phyloP scores from a whole-genome alignment of 2,888 invertebrate genomes.

The Xylocampa areola region DNA sequence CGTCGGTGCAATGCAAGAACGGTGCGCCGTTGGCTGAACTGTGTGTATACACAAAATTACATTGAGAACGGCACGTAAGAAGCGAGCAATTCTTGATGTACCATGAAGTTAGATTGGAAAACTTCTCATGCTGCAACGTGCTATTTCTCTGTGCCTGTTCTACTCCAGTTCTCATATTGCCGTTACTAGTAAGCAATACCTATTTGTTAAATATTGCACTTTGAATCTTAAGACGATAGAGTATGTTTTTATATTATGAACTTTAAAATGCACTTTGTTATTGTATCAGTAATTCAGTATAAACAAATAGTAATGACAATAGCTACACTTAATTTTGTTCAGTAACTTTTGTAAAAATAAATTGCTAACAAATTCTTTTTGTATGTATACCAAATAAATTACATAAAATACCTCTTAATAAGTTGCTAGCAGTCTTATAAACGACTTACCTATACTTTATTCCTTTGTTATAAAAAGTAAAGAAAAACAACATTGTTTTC shows the following conservation, averaged over 20 bases:
- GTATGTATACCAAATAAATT: too few species aligned
- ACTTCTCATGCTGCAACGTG: slow-evolving; percentile 77
- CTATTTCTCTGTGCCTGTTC: slow-evolving; percentile 71
- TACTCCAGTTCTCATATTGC: slow-evolving; percentile 68
- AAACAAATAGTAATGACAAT: too few species aligned
- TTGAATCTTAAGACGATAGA: background rate
- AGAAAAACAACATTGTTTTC: slow-evolving; percentile 25
- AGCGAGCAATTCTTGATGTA: slow-evolving; percentile 77
- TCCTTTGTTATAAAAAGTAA: background rate
- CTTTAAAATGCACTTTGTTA: too few species aligned
- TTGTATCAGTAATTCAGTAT: too few species aligned
- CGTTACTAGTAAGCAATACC: slow-evolving; percentile 53
- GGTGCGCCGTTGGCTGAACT: slow-evolving; percentile 42
- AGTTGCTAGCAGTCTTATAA: too few species aligned
- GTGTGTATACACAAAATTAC: slow-evolving; percentile 67
- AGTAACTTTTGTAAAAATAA: too few species aligned
- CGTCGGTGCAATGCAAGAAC: slow-evolving; percentile 45
- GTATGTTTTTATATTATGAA: too few species aligned
- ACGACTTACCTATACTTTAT: background rate
- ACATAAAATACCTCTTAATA: too few species aligned
- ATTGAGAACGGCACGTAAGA: slow-evolving; percentile 73
- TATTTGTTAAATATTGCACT: slow-evolving; percentile 44
- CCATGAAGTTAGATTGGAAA: slow-evolving; percentile 85
- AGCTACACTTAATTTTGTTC: too few species aligned
- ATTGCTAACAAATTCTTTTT: too few species aligned